A percentile compares a stretch with the other conserved stretches of the same genome.
These are phyloP conservation scores for Oxystoma pomonae DNA, from an alignment of 2,888 invertebrate genomes.

Conservation along the genomic window DNA sequence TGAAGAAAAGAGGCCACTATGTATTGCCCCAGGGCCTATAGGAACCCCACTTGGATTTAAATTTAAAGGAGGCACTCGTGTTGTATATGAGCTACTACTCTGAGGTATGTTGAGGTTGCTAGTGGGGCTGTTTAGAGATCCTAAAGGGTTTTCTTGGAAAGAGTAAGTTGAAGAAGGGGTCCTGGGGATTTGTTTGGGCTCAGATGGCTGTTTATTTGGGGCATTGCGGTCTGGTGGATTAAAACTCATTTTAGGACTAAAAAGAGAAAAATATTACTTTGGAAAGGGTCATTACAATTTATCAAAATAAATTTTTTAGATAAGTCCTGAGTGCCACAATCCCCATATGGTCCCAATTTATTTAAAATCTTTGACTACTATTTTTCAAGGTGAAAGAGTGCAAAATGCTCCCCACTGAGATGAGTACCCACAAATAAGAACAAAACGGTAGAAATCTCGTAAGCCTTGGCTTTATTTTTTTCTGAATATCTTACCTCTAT, in stretches of 20 bases:
- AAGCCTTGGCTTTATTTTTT: not conserved
- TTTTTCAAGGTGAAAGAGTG: not conserved
- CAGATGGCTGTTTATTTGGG: not conserved
- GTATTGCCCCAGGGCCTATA: not conserved
- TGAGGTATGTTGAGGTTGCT: not conserved
- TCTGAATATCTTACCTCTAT: not conserved
- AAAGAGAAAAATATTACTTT: not conserved
- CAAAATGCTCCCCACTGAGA: not conserved
- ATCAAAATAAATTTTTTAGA: too few relatives aligned
- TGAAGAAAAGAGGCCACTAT: not conserved
- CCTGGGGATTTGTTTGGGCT: not conserved
- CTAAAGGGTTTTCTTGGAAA: not conserved
- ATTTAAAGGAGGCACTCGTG: too few relatives aligned
- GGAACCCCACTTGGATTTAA: not conserved
- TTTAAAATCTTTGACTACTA: not conserved
- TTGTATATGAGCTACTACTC: not conserved
- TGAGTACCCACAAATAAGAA: not conserved
- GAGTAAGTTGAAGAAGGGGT: not conserved
- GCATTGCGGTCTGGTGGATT: constrained; percentile 3
- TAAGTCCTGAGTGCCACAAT: too few relatives aligned
- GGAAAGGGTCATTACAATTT: not conserved
- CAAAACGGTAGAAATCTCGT: not conserved
- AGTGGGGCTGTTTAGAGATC: not conserved
- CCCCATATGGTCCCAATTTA: not conserved
- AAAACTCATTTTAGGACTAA: not conserved